Conservation (phyloP, 2,113 vertebrate species). For the Chlamydotis undulata region DNA sequence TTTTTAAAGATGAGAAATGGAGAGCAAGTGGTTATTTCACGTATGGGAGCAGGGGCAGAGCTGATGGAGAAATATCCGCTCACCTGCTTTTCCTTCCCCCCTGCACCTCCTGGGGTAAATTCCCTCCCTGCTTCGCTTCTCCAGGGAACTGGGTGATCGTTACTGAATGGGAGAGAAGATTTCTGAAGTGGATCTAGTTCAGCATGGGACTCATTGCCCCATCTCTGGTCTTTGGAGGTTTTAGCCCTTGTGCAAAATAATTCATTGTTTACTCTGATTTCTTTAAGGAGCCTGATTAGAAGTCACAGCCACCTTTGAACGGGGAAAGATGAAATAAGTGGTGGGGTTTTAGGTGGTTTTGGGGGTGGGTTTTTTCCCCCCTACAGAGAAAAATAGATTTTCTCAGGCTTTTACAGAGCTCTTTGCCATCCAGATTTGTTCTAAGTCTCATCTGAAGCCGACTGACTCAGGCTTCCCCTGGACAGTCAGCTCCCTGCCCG, state of each 20-base stretch:
- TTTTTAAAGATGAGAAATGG: background rate
- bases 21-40: background rate
- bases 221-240: background rate
- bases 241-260: slow-evolving; percentile 32
- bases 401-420: background rate
- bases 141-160: background rate
- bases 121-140: background rate
- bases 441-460: background rate
- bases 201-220: background rate
- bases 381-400: background rate
- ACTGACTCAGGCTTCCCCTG: background rate
- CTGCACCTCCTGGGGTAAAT: background rate
- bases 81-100: background rate
- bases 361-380: background rate
- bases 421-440: background rate
- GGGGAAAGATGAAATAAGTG: background rate
- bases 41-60: background rate
- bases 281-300: slow-evolving; percentile 28
- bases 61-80: background rate
- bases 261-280: slow-evolving; percentile 12
- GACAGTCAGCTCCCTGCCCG: background rate
- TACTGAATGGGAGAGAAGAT: background rate
- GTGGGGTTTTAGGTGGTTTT: background rate
- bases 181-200: slow-evolving; percentile 27
- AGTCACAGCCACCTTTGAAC: background rate